Base-by-base conservation (phyloP, 2,888 invertebrate species). In the Phlogophora meticulosa region DNA sequence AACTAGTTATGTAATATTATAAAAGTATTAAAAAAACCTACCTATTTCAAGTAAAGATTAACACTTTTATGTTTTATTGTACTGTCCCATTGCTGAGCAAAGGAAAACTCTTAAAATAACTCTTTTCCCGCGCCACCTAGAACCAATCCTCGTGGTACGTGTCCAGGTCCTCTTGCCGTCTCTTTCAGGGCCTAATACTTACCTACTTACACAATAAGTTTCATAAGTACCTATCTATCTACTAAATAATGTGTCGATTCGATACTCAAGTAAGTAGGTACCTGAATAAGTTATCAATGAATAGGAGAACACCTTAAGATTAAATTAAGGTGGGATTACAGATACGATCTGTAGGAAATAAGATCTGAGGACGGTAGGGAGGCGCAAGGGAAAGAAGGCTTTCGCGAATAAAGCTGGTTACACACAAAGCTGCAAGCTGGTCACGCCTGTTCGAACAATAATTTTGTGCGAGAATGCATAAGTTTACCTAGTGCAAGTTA, bases 271-370 rank as follows among this genome's bases (percentile, higher is more conserved):
- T 64, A 67, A 75, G 55, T n/a, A n/a, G n/a, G n/a, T n/a, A n/a
- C 58, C 63, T 58, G 65, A 72, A 76, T 81, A 76, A 70, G 76
- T 76, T 77, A 75, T 75, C 59, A 74, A 43, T 55, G 61, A 66
- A 56, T 61, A 60, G 59, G 51, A 60, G 70, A 70, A 76, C 76
- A 81, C 76, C 77, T 82, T 78, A 76, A 78, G 76, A 81, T 80
- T 83, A 78, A 85, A 83, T 86, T 83, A 84, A 76, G 71, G 52
- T 43, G 40, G 82, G 84, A 83, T 83, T 80, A 79, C 65, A 76
- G 76, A 82, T 70, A 60, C 76, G 83, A 84, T 83, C 78, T 59
- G 76, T 56, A 63, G 57, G 61, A 72, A 82, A 83, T 28, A 28
- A 5, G 28, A 28, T 82, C 75, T 56, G 66, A 64, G 70, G 67